Conservation (phyloP, 2,113 vertebrate species). For the Pachypanchax playfairii region DNA sequence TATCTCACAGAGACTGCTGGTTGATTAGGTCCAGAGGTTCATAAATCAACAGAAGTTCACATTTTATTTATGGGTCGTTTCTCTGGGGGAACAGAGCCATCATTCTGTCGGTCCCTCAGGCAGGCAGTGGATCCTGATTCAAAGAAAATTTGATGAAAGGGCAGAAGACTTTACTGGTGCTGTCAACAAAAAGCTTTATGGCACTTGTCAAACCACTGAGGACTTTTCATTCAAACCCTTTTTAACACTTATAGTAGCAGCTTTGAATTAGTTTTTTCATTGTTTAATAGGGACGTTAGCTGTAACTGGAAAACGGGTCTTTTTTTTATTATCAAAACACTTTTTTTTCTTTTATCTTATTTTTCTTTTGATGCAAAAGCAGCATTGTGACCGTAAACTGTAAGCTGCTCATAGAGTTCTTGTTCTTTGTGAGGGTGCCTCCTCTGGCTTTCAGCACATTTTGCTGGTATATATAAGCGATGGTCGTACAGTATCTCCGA, state of each 20-base stretch:
- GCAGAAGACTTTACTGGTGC: neutral
- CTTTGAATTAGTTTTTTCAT: no score
- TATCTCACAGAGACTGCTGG: slow-evolving; percentile 38
- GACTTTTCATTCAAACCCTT: neutral
- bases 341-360: no score
- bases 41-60: slow-evolving; percentile 30
- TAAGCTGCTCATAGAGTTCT: no score
- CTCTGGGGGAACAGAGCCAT: slow-evolving; percentile 21
- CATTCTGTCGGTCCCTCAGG: slow-evolving; percentile 17
- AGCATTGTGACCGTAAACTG: no score
- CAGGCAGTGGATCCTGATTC: slow-evolving; percentile 29
- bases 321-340: no score
- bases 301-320: no score
- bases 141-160: slow-evolving; percentile 27
- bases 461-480: no score
- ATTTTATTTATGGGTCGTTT: slow-evolving; percentile 65
- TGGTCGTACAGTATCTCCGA: no score
- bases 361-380: no score
- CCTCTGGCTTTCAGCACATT: no score
- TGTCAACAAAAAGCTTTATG: slow-evolving; percentile 32
- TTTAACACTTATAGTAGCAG: neutral
- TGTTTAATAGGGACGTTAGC: no score
- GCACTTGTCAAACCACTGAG: slow-evolving; percentile 13
- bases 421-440: no score
- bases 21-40: slow-evolving; percentile 49